phyloP scores from a whole-genome alignment of 2,797 vertebrate genomes.

The Alectoris magna region DNA sequence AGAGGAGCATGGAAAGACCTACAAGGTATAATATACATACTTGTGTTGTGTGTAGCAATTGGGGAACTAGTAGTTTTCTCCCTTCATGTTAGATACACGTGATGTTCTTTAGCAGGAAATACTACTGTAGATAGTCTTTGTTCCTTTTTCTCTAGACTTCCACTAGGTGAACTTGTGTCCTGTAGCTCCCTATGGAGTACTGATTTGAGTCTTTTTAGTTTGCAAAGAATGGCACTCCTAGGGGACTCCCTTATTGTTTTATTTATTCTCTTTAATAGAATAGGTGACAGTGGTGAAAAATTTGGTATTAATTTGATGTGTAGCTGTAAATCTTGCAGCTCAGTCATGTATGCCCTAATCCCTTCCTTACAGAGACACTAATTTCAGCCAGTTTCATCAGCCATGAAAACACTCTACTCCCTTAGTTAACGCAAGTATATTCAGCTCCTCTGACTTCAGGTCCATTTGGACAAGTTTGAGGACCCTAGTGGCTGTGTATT shows the following conservation, averaged over 20 bases:
- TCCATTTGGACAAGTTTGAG: constrained; percentile 11
- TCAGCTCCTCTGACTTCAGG: background rate
- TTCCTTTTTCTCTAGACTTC: constrained; percentile 53
- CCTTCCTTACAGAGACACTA: background rate
- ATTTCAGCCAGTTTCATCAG: constrained; percentile 1
- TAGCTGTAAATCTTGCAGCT: background rate
- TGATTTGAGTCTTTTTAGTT: constrained; percentile 30
- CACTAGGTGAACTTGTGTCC: constrained; percentile 50
- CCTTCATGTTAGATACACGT: constrained; percentile 64
- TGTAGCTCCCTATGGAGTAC: constrained; percentile 51
- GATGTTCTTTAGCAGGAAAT: constrained; percentile 22
- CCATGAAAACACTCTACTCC: background rate
- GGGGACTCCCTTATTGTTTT: background rate
- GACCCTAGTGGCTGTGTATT: background rate
- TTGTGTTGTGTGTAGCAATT: constrained; percentile 78
- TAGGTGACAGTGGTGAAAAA: background rate
- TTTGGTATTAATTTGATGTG: background rate
- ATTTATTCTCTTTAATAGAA: background rate
- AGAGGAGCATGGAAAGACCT: constrained; percentile 80
- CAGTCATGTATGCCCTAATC: background rate
- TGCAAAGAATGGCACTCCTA: constrained; percentile 26
- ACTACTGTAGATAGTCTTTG: constrained; percentile 30
- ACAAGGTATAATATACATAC: constrained; percentile 81
- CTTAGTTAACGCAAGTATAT: background rate
- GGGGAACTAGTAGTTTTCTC: constrained; percentile 71